Conservation (phyloP, 2,888 invertebrate genomes). For the Chaetogeoica ovagalla region DNA sequence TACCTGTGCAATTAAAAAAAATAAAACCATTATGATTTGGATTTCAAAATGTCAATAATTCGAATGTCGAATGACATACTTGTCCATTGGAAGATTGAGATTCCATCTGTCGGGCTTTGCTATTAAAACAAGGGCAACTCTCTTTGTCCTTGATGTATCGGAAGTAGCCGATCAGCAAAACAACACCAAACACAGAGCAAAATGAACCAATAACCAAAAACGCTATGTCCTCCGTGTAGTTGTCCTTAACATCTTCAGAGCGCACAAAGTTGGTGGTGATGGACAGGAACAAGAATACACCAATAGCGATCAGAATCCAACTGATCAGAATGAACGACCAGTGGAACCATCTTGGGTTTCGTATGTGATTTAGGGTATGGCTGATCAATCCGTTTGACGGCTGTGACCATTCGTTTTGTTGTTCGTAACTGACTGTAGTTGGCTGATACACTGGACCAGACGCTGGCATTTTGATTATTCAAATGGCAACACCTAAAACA, state of each 20-base stretch:
- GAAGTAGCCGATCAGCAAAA: constrained; percentile 54
- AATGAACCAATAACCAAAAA: constrained; percentile 54
- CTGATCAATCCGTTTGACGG: constrained; percentile 48
- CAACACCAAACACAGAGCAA: constrained; percentile 49
- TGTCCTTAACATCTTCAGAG: constrained; percentile 24
- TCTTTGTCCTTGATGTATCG: constrained; percentile 56
- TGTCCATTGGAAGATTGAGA: constrained; percentile 58
- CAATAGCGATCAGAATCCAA: constrained; percentile 42
- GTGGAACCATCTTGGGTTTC: constrained; percentile 49
- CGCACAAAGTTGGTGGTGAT: constrained; percentile 25
- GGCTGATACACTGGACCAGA: constrained; percentile 76
- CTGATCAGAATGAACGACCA: constrained; percentile 52
- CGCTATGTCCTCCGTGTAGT: constrained; percentile 53
- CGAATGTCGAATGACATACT: constrained; percentile 55
- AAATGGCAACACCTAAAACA: background rate
- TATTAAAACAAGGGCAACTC: constrained; percentile 58
- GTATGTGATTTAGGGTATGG: constrained; percentile 42
- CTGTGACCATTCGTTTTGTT: constrained; percentile 59
- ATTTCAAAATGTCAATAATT: background rate
- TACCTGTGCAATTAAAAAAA: constrained; percentile 58
- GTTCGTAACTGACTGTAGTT: constrained; percentile 75
- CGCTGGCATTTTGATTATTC: constrained; percentile 64
- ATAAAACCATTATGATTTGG: background rate
- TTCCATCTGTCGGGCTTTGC: constrained; percentile 58
- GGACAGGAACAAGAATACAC: constrained; percentile 37